Evolutionary conservation across 2,797 vertebrate genomes (phyloP).

Genomic region (Melanotaenia trifasciata): DNA sequence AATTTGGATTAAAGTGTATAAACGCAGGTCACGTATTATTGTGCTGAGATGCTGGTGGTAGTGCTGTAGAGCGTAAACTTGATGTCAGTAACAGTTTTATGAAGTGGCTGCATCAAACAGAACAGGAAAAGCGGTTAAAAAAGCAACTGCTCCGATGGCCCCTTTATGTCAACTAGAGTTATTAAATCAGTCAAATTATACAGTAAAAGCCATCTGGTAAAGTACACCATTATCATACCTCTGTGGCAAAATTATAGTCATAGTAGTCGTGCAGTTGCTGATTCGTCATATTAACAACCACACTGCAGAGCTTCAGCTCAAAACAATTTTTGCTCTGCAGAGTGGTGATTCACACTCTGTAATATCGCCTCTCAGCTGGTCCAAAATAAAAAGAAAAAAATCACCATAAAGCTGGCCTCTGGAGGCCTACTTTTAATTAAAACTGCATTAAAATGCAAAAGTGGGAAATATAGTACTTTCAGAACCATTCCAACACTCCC

Average conservation of each 20-base stretch:
- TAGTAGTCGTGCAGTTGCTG: conserved; percentile 12
- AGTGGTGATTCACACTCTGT: conserved; percentile 37
- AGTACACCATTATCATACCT: conserved; percentile 18
- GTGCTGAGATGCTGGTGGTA: background rate
- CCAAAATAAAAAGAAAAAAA: conserved; percentile 15
- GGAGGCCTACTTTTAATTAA: conserved; percentile 41
- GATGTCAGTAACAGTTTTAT: background rate
- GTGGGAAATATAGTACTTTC: conserved; percentile 30
- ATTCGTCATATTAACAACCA: conserved; percentile 25
- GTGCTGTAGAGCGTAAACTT: background rate
- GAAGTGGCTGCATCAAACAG: conserved; percentile 12
- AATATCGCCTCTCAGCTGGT: conserved; percentile 44
- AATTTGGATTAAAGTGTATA: too few relatives aligned
- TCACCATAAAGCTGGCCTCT: conserved; percentile 28
- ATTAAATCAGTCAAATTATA: conserved; percentile 18
- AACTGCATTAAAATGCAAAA: conserved; percentile 51
- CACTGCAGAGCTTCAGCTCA: conserved; percentile 14
- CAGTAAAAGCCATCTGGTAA: conserved; percentile 13
- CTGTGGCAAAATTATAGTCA: conserved; percentile 18
- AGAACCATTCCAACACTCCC: conserved; percentile 20
- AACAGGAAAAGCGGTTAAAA: background rate
- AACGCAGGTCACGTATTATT: background rate
- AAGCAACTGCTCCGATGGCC: background rate
- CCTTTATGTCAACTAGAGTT: conserved; percentile 24
- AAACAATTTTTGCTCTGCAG: conserved; percentile 22